Evolutionary conservation across 2,888 invertebrate genomes (phyloP), one percentile per base, ranked within the genome.

Genomic region (Plagodis pulveraria): DNA sequence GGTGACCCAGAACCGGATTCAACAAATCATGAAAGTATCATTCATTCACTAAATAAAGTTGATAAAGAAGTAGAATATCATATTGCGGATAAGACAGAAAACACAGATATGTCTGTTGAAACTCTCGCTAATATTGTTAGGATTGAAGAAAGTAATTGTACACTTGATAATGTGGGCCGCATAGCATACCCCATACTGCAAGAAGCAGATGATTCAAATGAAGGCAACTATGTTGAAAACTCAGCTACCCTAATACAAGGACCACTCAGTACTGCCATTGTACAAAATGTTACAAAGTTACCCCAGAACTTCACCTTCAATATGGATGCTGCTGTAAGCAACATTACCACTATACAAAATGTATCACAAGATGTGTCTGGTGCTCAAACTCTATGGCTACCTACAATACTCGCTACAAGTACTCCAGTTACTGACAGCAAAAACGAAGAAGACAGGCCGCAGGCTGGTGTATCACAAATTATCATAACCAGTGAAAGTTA

Each of bases 271-370:
- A 84, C 91, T 38, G 88, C 93, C 58, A 89, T 92, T 69, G 87
- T 92, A 63, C 93, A 92, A 71, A 92, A 89, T 80, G 91, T 93
- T 22, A 78, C 91, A 32, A 92, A 93, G 69, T 73, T 92, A 65
- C 89, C 91, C 55, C 91, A 90, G 66, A 93, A 91, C 70, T 93
- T 91, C 65, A 91, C 93, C 64, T 89, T 93, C 33, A 92, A 92
- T 80, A 90, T 92, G 63, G 90, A 91, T 80, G 81, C 89, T 56
- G 81, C 89, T 67, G 90, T 91, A 43, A 84, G 91, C 48, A 92
- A 92, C 62, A 87, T 93, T 46, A 86, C 93, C 58, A 83, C 93
- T 40, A 83, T 93, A 73, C 91, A 92, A 65, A 93, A 91, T 84
- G 88, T 92, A 33, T 77, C 87, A 48, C 92, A 90, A 77, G 92